Evolutionary conservation across 2,888 invertebrate genomes (phyloP).

Genomic region (Callyntrura guangdongensis): DNA sequence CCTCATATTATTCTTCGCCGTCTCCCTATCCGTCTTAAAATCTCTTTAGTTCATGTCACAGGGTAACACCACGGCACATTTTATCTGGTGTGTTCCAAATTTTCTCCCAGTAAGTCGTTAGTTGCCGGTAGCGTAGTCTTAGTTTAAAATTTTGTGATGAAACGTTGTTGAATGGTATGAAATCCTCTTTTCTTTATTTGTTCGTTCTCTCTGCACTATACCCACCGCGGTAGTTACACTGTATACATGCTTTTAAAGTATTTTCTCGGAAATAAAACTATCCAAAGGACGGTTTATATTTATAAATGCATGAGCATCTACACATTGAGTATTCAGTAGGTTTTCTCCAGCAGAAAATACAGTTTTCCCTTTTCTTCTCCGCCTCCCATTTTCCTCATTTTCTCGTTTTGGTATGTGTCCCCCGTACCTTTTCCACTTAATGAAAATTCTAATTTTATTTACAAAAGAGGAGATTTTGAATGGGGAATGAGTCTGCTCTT

Average conservation of each 20-base stretch:
- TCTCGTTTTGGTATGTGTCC: conserved; percentile 71
- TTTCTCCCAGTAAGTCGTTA: conserved; percentile 37
- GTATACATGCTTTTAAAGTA: background rate
- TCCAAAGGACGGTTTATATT: background rate
- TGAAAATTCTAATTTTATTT: conserved; percentile 80
- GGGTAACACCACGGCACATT: conserved; percentile 26
- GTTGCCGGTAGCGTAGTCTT: conserved; percentile 43
- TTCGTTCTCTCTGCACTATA: background rate
- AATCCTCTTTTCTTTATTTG: conserved; percentile 1
- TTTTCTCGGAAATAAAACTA: conserved; percentile 11
- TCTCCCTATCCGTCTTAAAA: conserved; percentile 63
- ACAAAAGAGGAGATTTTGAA: conserved; percentile 78
- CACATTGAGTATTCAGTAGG: conserved; percentile 16
- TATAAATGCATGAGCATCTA: background rate
- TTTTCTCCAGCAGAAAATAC: conserved; percentile 28
- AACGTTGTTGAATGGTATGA: conserved; percentile 14
- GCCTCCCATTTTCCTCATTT: conserved; percentile 60
- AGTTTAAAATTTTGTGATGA: conserved; percentile 64
- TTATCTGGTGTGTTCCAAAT: conserved; percentile 51
- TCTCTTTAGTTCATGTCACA: conserved; percentile 61
- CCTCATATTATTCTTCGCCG: conserved; percentile 63
- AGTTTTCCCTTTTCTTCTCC: conserved; percentile 16
- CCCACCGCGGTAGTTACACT: too few relatives aligned
- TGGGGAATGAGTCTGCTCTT: conserved; percentile 73
- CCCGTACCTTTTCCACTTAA: conserved; percentile 80